Conservation (phyloP, 2,888 invertebrate species). For the Anorthoa munda region DNA sequence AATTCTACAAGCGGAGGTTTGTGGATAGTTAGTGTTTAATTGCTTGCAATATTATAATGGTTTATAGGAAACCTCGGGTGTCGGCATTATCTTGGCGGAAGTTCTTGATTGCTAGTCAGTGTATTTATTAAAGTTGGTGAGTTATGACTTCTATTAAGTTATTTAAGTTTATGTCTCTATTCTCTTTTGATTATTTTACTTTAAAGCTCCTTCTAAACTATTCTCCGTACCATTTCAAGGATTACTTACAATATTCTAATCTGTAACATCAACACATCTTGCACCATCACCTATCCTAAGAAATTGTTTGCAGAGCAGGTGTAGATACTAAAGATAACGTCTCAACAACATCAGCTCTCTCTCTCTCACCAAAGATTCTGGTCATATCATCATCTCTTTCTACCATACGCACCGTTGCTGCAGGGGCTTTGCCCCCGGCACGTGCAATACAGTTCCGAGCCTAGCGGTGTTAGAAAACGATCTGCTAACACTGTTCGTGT, state of each 20-base stretch:
- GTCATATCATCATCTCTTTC: constrained; percentile 52
- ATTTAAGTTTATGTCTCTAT: background rate
- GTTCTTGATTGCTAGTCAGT: constrained; percentile 1
- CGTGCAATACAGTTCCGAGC: constrained; percentile 72
- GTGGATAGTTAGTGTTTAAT: constrained; percentile 16
- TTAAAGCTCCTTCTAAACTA: background rate
- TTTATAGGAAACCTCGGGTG: constrained; percentile 14
- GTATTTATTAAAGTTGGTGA: constrained; percentile 15
- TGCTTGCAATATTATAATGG: constrained; percentile 13
- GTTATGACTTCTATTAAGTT: background rate
- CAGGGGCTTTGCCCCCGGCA: constrained; percentile 76
- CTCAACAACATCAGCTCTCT: constrained; percentile 49
- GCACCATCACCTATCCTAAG: constrained; percentile 28
- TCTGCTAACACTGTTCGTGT: constrained; percentile 33
- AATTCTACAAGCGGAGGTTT: constrained; percentile 25
- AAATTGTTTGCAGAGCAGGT: constrained; percentile 55
- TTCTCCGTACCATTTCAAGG: background rate
- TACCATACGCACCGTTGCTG: constrained; percentile 70
- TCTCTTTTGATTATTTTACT: background rate
- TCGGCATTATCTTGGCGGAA: constrained; percentile 34
- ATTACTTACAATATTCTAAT: background rate
- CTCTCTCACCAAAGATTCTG: constrained; percentile 34
- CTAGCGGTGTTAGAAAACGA: constrained; percentile 63
- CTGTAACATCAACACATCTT: constrained; percentile 28
- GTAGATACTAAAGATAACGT: constrained; percentile 54